Conservation (phyloP, 2,113 vertebrate species). For the Notarius quadriscutis region DNA sequence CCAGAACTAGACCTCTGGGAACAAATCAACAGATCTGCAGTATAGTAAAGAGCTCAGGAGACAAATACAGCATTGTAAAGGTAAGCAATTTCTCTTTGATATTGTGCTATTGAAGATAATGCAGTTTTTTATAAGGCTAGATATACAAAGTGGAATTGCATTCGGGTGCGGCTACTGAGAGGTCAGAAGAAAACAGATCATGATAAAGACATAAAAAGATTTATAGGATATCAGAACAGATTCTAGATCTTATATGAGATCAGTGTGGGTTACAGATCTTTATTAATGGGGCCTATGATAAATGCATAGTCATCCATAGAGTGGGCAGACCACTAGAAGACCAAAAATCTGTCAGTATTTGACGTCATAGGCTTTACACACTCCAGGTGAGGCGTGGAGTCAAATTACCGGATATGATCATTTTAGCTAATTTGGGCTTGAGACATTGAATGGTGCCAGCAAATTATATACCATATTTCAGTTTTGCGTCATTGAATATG, state of each 20-base stretch:
- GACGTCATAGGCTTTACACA: slow-evolving; percentile 36
- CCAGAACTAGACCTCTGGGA: slow-evolving; percentile 24
- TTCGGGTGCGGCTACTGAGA: slow-evolving; percentile 69
- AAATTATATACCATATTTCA: not conserved
- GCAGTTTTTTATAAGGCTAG: slow-evolving; percentile 58
- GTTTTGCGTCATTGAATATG: not conserved
- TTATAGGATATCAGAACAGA: slow-evolving; percentile 16
- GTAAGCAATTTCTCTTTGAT: slow-evolving; percentile 48
- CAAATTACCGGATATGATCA: slow-evolving; percentile 19
- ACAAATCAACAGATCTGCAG: slow-evolving; percentile 13
- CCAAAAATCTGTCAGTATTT: slow-evolving; percentile 10
- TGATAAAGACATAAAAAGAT: not conserved
- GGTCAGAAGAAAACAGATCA: slow-evolving; percentile 53
- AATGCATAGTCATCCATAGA: slow-evolving; percentile 58
- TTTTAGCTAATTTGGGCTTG: not conserved
- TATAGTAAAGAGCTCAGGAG: slow-evolving; percentile 37
- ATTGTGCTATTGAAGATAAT: slow-evolving; percentile 22
- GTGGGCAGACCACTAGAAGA: not conserved
- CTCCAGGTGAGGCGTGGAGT: not conserved
- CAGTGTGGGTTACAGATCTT: slow-evolving; percentile 7
- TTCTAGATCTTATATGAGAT: not conserved
- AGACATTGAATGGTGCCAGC: not conserved
- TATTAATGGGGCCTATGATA: slow-evolving; percentile 15
- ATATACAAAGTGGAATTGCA: slow-evolving; percentile 62
- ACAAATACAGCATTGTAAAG: slow-evolving; percentile 47